A percentile compares a stretch with the other conserved stretches of the same genome.
These are phyloP conservation scores for Adelosebastes latens DNA, from an alignment of 2,797 vertebrate genomes.

Conservation along the genomic window DNA sequence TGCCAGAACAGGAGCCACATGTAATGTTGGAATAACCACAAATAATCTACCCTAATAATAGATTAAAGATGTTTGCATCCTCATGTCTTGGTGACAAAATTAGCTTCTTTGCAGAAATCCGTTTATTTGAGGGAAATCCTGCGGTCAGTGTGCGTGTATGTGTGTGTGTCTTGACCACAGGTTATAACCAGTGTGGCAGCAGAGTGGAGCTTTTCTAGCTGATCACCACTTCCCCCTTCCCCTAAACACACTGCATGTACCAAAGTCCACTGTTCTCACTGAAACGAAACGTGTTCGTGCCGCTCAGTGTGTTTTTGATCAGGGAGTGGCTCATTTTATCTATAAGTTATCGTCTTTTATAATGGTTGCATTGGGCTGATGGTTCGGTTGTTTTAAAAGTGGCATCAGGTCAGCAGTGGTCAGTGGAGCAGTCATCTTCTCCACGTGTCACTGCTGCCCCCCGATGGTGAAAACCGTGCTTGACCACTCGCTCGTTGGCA, in stretches of 20 bases:
- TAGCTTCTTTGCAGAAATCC: constrained; percentile 46
- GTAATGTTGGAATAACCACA: constrained; percentile 52
- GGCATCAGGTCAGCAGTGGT: constrained; percentile 31
- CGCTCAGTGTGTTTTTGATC: not conserved
- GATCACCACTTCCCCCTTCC: constrained; percentile 42
- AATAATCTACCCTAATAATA: constrained; percentile 15
- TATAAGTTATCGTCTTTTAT: not conserved
- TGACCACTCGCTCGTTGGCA: constrained; percentile 4
- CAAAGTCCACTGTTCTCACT: constrained; percentile 37
- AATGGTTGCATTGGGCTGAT: not conserved
- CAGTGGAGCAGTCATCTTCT: constrained; percentile 23
- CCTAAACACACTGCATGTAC: constrained; percentile 13
- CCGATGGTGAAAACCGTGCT: constrained; percentile 53
- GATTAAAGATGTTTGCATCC: constrained; percentile 17
- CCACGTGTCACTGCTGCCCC: constrained; percentile 67
- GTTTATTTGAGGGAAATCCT: constrained; percentile 53
- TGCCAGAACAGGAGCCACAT: not conserved
- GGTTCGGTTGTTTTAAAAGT: not conserved
- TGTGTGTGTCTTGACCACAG: constrained; percentile 9
- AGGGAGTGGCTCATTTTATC: not conserved
- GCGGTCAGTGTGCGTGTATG: not conserved
- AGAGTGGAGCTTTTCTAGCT: constrained; percentile 28
- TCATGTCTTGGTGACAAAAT: not conserved
- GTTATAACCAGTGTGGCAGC: not conserved
- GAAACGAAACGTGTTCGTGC: not conserved